Percentiles rank a stretch among this genome's conserved stretches.
These are phyloP conservation scores for Oscheius sp. DNA, from an alignment of 2,888 invertebrate genomes.

Conservation along the genomic window DNA sequence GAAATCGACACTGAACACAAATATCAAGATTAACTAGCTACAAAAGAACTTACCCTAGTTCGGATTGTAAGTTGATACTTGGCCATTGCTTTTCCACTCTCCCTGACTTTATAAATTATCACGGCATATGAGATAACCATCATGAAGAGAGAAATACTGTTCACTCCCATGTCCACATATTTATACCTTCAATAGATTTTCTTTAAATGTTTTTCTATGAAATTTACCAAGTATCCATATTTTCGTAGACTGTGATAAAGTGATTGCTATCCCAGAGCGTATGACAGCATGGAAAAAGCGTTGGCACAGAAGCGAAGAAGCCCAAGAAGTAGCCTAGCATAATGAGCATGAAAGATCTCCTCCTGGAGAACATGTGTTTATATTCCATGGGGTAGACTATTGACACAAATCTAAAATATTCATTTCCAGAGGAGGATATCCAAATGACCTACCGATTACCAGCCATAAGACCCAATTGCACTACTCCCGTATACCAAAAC, in stretches of 20 bases:
- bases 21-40: background rate
- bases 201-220: background rate
- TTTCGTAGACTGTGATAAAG: conserved; percentile 61
- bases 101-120: conserved; percentile 65
- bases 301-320: conserved; percentile 61
- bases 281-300: conserved; percentile 65
- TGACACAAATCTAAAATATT: conserved; percentile 61
- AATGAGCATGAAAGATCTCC: conserved; percentile 46
- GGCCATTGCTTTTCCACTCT: conserved; percentile 64
- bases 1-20: conserved; percentile 12
- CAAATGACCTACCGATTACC: conserved; percentile 53
- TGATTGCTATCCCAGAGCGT: conserved; percentile 60
- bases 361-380: conserved; percentile 60
- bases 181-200: conserved; percentile 52
- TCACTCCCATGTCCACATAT: conserved; percentile 65
- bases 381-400: conserved; percentile 69
- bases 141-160: conserved; percentile 57
- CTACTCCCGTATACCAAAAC: conserved; percentile 69
- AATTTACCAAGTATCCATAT: conserved; percentile 54
- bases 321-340: conserved; percentile 50
- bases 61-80: conserved; percentile 64
- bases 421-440: background rate
- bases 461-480: conserved; percentile 67
- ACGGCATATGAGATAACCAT: conserved; percentile 68
- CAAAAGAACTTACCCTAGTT: conserved; percentile 49